Evolutionary conservation across 1,140 invertebrate genomes (phyloP), one percentile per base, ranked within the genome.

Genomic region (Venturia canescens): DNA sequence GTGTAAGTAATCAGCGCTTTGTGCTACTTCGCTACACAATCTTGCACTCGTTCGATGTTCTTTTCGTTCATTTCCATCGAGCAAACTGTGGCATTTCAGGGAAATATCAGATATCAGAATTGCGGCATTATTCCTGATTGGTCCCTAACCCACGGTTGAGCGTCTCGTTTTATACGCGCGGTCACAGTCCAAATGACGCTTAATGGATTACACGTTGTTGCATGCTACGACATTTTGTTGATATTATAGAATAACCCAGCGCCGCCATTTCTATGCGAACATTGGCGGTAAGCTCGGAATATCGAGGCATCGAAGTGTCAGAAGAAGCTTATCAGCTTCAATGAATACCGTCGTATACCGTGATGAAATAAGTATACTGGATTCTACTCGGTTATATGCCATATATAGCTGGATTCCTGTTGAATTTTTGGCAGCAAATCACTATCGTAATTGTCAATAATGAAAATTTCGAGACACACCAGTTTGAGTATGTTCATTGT

Each of bases 1-100:
- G 57, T 77, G 75, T 77, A 77, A 77, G 75, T 77, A 77, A 77
- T 77, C 75, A 74, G 71, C 23, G 44, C 71, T 74, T 72, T 74
- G 71, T 53, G 44, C 71, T 31, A 71, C 34, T 48, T 23, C 2
- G 48, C 38, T 50, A 15, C 31, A 53, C 48, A 74, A 74, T 74
- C 71, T 74, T 74, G 21, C 21, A 53, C 71, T 53, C 44, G 21
- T 23, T 27, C 66, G 29, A 1, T n/a, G 18, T 16, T 69, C 66
- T 69, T 31, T 69, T 31, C 27, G 29, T 31, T 69, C 5, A 21
- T 16, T 69, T 27, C 29, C 15, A 69, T 31, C 66, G 66, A 31
- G 66, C 26, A 69, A 69, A 29, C 26, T 69, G 66, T 69, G 66
- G 66, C n/a, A 29, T 69, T 31, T 69, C n/a, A 29, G 31, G 13